These are phyloP conservation scores for Miichthys miiuy DNA, from an alignment of 2,797 vertebrate species.

Conservation along the genomic window DNA sequence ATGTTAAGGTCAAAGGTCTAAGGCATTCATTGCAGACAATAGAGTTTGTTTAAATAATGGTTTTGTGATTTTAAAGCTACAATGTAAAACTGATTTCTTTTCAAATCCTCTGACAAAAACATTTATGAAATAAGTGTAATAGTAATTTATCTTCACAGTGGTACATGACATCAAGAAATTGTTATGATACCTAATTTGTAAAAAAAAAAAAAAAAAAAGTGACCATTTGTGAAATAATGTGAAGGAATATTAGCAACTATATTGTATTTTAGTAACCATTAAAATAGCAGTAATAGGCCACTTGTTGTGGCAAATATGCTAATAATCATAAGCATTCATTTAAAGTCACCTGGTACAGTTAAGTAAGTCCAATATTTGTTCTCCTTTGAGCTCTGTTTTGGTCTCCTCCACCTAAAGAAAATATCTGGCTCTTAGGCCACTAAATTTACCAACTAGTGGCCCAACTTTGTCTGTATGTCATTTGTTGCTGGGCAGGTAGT, in stretches of 20 bases:
- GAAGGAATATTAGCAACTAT: not conserved
- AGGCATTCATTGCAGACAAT: not conserved
- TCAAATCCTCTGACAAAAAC: not conserved
- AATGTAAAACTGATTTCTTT: not conserved
- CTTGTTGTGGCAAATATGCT: not conserved
- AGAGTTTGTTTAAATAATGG: not conserved
- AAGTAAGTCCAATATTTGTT: too few relatives aligned
- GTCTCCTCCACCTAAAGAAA: not conserved
- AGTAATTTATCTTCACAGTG: too few relatives aligned
- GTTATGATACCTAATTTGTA: not conserved
- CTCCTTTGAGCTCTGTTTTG: not conserved
- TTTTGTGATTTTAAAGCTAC: not conserved
- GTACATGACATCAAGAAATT: not conserved
- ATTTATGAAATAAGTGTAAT: too few relatives aligned
- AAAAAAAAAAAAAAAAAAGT: not conserved
- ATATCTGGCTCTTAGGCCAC: not conserved
- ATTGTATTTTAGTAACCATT: not conserved
- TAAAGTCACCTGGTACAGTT: not conserved
- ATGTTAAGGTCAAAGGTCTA: constrained; percentile 16
- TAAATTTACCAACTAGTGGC: not conserved
- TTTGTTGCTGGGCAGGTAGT: too few relatives aligned
- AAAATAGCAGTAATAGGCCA: not conserved
- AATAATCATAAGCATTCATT: not conserved
- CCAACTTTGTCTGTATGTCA: too few relatives aligned
- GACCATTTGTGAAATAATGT: not conserved